Evolutionary conservation across 2,113 vertebrate genomes (phyloP).

Genomic region (Stegostoma tigrinum): DNA sequence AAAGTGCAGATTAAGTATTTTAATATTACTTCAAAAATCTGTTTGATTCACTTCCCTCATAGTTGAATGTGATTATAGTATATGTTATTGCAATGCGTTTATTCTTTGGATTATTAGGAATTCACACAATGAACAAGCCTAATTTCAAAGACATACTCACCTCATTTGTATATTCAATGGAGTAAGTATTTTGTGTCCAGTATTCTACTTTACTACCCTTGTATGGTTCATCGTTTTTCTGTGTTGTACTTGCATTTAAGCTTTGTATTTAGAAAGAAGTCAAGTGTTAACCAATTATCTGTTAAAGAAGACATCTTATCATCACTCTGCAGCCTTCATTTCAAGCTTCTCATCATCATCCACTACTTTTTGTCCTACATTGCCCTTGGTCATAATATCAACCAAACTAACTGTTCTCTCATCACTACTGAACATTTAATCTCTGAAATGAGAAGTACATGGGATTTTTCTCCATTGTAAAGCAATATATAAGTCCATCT

Average conservation of each 20-base stretch:
- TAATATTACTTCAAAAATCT: background rate
- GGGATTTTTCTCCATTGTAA: background rate
- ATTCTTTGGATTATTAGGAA: background rate
- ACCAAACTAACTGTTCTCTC: background rate
- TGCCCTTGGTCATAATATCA: conserved; percentile 8
- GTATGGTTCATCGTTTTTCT: background rate
- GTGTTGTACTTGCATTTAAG: background rate
- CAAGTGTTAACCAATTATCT: background rate
- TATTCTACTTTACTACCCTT: background rate
- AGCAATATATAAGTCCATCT: background rate
- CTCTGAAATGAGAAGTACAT: background rate
- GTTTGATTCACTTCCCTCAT: background rate
- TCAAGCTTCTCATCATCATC: background rate
- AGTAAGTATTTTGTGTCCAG: background rate
- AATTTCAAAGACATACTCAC: background rate
- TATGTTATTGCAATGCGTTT: background rate
- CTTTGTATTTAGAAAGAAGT: background rate
- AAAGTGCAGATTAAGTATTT: conserved; percentile 3
- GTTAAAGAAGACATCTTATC: background rate
- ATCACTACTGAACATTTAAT: background rate
- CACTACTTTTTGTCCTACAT: background rate
- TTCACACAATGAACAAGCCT: background rate
- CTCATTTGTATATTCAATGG: background rate
- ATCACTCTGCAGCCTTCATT: conserved; percentile 16
- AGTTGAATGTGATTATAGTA: background rate